These are phyloP conservation scores for Erpornis zantholeuca DNA, from an alignment of 2,113 vertebrate species.

Conservation along the genomic window DNA sequence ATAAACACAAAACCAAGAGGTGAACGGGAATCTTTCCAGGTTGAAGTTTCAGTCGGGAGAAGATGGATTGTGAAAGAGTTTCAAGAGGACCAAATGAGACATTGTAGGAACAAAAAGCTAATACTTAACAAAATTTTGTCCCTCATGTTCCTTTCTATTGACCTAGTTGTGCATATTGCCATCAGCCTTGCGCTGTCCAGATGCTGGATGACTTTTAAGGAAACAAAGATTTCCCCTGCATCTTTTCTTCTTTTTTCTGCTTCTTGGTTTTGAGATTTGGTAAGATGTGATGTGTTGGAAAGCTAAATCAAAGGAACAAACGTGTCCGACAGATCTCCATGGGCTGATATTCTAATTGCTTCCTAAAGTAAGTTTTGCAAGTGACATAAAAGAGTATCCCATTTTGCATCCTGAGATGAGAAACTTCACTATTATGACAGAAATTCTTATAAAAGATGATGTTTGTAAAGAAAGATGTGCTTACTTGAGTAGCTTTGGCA, in stretches of 20 bases:
- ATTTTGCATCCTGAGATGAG: neutral
- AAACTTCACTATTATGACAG: neutral
- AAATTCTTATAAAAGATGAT: neutral
- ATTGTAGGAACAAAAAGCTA: neutral
- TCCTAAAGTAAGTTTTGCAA: neutral
- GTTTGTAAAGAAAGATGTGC: neutral
- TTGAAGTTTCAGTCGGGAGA: neutral
- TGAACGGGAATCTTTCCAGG: neutral
- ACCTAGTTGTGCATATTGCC: neutral
- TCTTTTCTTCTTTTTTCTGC: neutral
- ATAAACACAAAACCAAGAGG: neutral
- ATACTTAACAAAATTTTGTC: neutral
- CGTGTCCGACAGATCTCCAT: neutral
- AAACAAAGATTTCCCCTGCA: accelerated
- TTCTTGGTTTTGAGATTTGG: neutral
- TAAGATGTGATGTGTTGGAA: neutral
- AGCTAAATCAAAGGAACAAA: neutral
- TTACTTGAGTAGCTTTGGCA: constrained; percentile 9
- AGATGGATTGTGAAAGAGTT: neutral
- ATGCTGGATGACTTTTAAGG: neutral
- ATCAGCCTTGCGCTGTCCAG: neutral
- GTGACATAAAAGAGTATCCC: neutral
- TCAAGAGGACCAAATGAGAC: neutral
- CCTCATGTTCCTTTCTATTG: neutral
- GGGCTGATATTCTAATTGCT: neutral